Percentiles rank a stretch among this genome's conserved stretches.
phyloP scores from a whole-genome alignment of 2,113 vertebrate genomes.

The western clawed frog (Xenopus tropicalis) region UCB_Xtro_10.0 CM004443.2:132622501-132623000 shows the following conservation, averaged over 20 bases:
- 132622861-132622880: slow-evolving; percentile 46
- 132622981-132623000: slow-evolving; percentile 39
- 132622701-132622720: slow-evolving; percentile 57
- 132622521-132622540: slow-evolving; percentile 77
- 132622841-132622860: slow-evolving; percentile 38
- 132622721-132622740: slow-evolving; percentile 61
- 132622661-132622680: slow-evolving; percentile 67
- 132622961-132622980: slow-evolving; percentile 36
- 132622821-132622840: slow-evolving; percentile 55
- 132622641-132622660: slow-evolving; percentile 52
- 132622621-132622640: slow-evolving; percentile 65
- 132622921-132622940: slow-evolving; percentile 35
- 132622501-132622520: slow-evolving; percentile 88
- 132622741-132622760: slow-evolving; percentile 51
- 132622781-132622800: slow-evolving; percentile 51
- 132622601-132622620: slow-evolving; percentile 69
- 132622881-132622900: slow-evolving; percentile 41
- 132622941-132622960: slow-evolving; percentile 27
- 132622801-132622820: slow-evolving; percentile 51
- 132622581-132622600: slow-evolving; percentile 82
- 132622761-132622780: slow-evolving; percentile 59
- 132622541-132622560: slow-evolving; percentile 81
- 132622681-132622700: slow-evolving; percentile 41
- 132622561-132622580: slow-evolving; percentile 84
- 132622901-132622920: slow-evolving; percentile 41